Conservation (phyloP, 2,888 invertebrate species). For the Mechanitis messenoides region DNA sequence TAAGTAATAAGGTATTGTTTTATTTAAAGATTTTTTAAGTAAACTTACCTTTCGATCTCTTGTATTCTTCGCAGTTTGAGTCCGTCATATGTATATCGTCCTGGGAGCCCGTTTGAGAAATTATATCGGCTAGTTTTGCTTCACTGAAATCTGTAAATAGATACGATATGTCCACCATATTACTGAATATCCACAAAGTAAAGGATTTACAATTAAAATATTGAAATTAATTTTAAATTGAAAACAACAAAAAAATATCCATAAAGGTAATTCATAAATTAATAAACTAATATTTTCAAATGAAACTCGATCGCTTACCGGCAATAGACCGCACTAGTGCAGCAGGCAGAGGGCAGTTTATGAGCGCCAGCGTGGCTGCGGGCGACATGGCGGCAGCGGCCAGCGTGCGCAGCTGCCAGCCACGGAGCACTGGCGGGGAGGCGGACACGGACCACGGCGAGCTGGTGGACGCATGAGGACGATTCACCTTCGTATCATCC, state of each 20-base stretch:
- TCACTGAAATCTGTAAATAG: slow-evolving; percentile 56
- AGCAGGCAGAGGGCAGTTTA: slow-evolving; percentile 85
- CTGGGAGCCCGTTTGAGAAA: slow-evolving; percentile 41
- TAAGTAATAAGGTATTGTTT: neutral
- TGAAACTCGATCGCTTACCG: slow-evolving; percentile 34
- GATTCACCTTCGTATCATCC: slow-evolving; percentile 80
- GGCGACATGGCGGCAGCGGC: slow-evolving; percentile 89
- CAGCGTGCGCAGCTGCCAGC: slow-evolving; percentile 84
- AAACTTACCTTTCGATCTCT: slow-evolving; percentile 20
- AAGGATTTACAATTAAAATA: no score
- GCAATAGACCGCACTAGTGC: slow-evolving; percentile 73
- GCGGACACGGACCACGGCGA: slow-evolving; percentile 30
- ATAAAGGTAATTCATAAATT: neutral
- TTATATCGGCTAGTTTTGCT: slow-evolving; percentile 49
- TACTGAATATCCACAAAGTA: no score
- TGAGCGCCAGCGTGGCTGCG: slow-evolving; percentile 83
- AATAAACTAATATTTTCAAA: neutral
- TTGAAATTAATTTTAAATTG: no score
- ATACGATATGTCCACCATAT: neutral
- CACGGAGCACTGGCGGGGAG: slow-evolving; percentile 57
- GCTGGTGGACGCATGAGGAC: slow-evolving; percentile 28
- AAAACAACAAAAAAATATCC: neutral
- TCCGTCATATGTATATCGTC: slow-evolving; percentile 55
- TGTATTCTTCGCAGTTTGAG: slow-evolving; percentile 30
- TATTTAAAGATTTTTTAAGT: neutral